phyloP scores from a whole-genome alignment of 1,140 invertebrate genomes.

The Marisa cornuarietis region DNA sequence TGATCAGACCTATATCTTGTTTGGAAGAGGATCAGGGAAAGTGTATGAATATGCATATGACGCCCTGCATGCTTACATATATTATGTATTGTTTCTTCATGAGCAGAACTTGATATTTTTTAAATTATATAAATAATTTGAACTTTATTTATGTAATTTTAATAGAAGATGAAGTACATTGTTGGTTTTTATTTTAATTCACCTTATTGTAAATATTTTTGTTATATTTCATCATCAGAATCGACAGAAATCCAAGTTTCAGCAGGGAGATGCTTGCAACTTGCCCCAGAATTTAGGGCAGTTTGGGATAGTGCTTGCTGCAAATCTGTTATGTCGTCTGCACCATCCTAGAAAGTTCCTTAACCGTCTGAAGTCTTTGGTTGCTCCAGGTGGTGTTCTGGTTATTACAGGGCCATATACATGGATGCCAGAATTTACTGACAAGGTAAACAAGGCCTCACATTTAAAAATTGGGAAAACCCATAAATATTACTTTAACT shows the following conservation, averaged over 20 bases:
- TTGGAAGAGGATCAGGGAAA: background rate
- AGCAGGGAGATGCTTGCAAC: conserved; percentile 64
- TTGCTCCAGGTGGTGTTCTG: conserved; percentile 58
- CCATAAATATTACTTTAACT: too few species aligned
- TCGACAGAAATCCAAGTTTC: conserved; percentile 45
- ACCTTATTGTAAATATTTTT: background rate
- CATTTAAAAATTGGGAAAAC: too few species aligned
- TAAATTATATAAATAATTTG: background rate
- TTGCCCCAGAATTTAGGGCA: conserved; percentile 56
- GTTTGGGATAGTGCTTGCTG: conserved; percentile 64
- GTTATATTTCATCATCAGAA: conserved; percentile 44
- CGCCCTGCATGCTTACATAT: background rate
- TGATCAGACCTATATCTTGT: background rate
- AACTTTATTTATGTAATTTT: background rate
- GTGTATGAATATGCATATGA: background rate
- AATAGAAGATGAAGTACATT: too few species aligned
- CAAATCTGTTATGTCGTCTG: conserved; percentile 64
- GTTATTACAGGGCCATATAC: conserved; percentile 65
- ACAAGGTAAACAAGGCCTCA: conserved; percentile 48
- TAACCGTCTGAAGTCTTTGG: conserved; percentile 46
- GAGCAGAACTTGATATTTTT: background rate
- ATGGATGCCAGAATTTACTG: conserved; percentile 61
- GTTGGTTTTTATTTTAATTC: conserved; percentile 5
- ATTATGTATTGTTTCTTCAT: background rate
- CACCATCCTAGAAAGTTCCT: conserved; percentile 60